Evolutionary conservation across 2,797 vertebrate species (phyloP), one percentile per base, ranked within the genome.

Genomic region (Neomorphus geoffroyi): DNA sequence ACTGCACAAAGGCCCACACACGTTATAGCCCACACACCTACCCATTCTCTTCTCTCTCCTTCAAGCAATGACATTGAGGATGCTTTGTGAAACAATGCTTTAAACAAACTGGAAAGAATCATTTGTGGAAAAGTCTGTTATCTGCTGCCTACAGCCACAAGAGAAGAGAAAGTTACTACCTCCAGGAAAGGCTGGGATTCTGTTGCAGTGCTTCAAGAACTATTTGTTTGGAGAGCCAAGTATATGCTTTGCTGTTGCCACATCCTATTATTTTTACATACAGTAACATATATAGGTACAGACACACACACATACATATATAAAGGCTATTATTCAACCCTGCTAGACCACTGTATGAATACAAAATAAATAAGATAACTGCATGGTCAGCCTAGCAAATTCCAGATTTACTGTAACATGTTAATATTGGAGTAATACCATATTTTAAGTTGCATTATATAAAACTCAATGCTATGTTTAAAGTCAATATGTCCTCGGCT

Each of bases 201-300:
- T 43, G 35, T 64, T 1, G 0, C 32, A 57, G 22, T 11, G 13
- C 45, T 64, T 79, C 23, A 70, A 62, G 18, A 86, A 73, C 9
- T 45, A 53, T 57, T 86, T 90, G 80, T 88, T 84, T 90, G 69
- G 80, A 92, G 77, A 92, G 93, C 80, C 86, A 93, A 88, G 62
- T 35, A 51, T 26, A 58, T 28, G 58, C 18, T 88, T 79, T 60
- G 39, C 82, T 79, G 13, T 75, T 56, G 37, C 54, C 88, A 39
- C 51, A 56, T 60, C 17, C 37, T 82, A 37, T 11, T 37, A 33
- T 45, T 88, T 81, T 78, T 17, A 86, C 69, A 65, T n/a, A 92
- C 13, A 61, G 18, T n/a, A 45, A 73, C 39, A 79, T 19, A 43
- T 46, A 37, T 57, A 51, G 26, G 26, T 13, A 50, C 13, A 35